Evolutionary conservation across 1,140 invertebrate species (phyloP), one percentile per base, ranked within the genome.

Genomic region (Cyclargus thomasi): DNA sequence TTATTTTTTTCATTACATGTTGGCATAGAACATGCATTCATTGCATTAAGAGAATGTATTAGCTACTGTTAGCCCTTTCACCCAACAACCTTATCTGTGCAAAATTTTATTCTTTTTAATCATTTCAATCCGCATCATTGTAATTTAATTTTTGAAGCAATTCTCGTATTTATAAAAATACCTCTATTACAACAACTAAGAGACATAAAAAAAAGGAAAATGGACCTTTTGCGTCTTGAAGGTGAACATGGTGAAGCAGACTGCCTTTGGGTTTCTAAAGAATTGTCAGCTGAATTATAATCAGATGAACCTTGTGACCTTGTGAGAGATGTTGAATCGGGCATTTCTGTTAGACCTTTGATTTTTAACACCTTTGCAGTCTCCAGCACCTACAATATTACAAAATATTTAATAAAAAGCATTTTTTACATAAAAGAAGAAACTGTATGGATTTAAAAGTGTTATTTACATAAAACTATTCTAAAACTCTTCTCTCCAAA

Each of bases 301-400:
- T 92, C 92, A 6, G 83, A 69, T 10, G 91, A 92, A 70, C 92
- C 94, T 70, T 93, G 93, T 64, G 93, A 93, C 72, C 94, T 93
- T 62, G 92, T 94, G 23, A 95, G 86, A 14, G 94, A 94, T 18
- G 94, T 93, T 55, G 94, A 92, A 67, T 95, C 93, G 6, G 94
- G 95, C 92, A 96, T 96, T 85, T 97, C 96, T 59, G 96, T 95
- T 20, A 97, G 90, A 22, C 96, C 93, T 93, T 97, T 96, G 53
- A 97, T 96, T 90, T 97, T 96, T 55, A 97, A 92, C 77, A 95
- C 95, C 86, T 96, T 96, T 10, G 96, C 96, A 23, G 96, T 97
- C 92, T 96, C 96, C 66, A 97, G 92, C 73, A 97, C 95, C 86
- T 89, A 14, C 21, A 69, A 29, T 29, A 29, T 29, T 8, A 59